A percentile compares a stretch with the other conserved stretches of the same genome.
Conservation (phyloP, 2,888 invertebrate species). For the Xiphydria camelus region DNA sequence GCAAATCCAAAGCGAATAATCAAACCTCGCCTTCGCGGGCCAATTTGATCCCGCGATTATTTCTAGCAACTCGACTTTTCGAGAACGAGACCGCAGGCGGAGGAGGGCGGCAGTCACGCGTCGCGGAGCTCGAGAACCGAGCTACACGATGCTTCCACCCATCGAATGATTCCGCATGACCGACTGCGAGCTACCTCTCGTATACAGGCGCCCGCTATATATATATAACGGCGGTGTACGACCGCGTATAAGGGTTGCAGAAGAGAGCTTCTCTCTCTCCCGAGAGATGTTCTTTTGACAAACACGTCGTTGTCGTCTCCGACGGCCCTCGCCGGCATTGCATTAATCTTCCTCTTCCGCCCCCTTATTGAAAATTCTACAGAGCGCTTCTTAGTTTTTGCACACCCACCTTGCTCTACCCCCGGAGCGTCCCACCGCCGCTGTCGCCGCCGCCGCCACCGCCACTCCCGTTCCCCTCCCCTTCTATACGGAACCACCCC, state of each 20-base stretch:
- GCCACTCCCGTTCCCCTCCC: constrained; percentile 4
- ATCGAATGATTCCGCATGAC: constrained; percentile 25
- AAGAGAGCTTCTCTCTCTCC: constrained; percentile 11
- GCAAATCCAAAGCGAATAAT: too few relatives aligned
- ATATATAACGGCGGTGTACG: too few relatives aligned
- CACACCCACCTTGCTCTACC: constrained; percentile 29
- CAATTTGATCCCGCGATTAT: too few relatives aligned
- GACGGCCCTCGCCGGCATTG: constrained; percentile 47
- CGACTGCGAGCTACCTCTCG: constrained; percentile 11
- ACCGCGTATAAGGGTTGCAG: too few relatives aligned
- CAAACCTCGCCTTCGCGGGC: too few relatives aligned
- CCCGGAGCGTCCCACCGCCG: constrained; percentile 2
- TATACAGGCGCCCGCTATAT: too few relatives aligned
- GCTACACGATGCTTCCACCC: constrained; percentile 22
- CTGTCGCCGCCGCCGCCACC: constrained; percentile 5
- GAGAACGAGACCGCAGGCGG: too few relatives aligned
- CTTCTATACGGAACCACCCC: constrained; percentile 1
- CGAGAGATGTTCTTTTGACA: constrained; percentile 51
- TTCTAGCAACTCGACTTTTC: too few relatives aligned
- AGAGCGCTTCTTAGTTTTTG: constrained; percentile 40
- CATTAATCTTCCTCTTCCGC: constrained; percentile 50
- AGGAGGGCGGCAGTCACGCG: too few relatives aligned
- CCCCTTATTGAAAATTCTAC: constrained; percentile 52
- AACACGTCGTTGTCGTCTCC: constrained; percentile 45
- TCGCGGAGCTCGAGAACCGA: not conserved